Conservation (phyloP, 2,888 invertebrate genomes). For the Eurytoma adleriae region DNA sequence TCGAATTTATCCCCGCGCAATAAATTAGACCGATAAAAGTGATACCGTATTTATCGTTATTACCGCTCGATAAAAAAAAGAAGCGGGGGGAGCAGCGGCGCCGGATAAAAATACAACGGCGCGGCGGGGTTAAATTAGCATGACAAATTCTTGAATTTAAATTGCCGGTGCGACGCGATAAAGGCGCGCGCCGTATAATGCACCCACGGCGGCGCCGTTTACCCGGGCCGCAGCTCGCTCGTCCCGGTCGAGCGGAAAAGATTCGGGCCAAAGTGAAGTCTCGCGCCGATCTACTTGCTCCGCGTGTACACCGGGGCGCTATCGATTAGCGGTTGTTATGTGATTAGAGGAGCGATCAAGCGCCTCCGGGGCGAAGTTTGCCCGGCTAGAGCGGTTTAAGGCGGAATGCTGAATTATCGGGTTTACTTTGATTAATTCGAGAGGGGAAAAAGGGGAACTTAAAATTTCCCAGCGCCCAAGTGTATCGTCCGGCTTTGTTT, state of each 20-base stretch:
- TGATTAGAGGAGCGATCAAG: no score
- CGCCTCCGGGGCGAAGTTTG: no score
- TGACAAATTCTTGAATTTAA: slow-evolving; percentile 56
- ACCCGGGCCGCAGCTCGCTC: background rate
- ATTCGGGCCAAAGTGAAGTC: no score
- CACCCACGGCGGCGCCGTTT: slow-evolving; percentile 50
- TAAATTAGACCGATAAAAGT: slow-evolving; percentile 40
- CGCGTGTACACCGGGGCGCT: background rate
- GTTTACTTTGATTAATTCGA: no score
- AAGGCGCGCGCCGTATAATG: slow-evolving; percentile 30
- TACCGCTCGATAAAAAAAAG: slow-evolving; percentile 25
- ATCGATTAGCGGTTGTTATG: slow-evolving; percentile 1
- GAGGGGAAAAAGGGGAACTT: no score
- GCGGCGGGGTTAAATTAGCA: slow-evolving; percentile 49
- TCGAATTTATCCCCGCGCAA: slow-evolving; percentile 9
- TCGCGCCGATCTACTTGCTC: no score
- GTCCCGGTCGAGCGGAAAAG: no score
- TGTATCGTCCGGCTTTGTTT: no score
- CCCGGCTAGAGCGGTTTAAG: no score
- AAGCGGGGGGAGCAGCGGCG: background rate
- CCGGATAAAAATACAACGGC: slow-evolving; percentile 25
- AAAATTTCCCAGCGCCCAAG: no score
- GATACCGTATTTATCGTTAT: slow-evolving; percentile 28
- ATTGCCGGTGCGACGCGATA: slow-evolving; percentile 11
- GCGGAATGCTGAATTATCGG: no score